Evolutionary conservation across 2,797 vertebrate species (phyloP), one percentile per base, ranked within the genome.

Genomic region (Apogon talboti): DNA sequence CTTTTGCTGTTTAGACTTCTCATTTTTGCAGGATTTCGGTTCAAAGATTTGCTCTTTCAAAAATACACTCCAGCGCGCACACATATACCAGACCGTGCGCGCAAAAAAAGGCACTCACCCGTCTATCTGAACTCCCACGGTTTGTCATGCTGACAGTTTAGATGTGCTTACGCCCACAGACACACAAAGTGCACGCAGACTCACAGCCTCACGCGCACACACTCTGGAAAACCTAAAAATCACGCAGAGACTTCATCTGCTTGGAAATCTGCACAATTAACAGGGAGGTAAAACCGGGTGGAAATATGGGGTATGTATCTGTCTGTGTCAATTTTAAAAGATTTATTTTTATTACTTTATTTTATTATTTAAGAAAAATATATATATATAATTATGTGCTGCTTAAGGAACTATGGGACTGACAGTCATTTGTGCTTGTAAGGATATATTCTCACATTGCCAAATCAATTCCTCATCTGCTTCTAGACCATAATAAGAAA

Each of bases 51-150:
- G 16, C 65, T 75, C 16, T 11, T 56, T 77, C 74, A 69, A 68
- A 81, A 58, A 66, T 71, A 65, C 35, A 59, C 66, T 52, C 62
- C 40, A 58, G 62, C 57, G 19, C 67, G 57, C 70, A 55, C 51
- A 63, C 54, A 59, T 33, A 45, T 6, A 69, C 49, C 57, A 60
- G 57, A 30, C 76, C 82, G 56, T 50, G 70, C 74, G 81, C 49
- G 53, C 80, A 75, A 81, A 86, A 86, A 83, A 86, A 84, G 85
- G 83, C 79, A 79, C 81, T 88, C 82, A 76, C 75, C 67, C 54
- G 71, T 90, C 89, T 84, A 71, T 89, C 89, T 89, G 80, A 72
- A 79, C 89, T 87, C 90, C 89, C 78, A 90, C 87, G 54, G 74
- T 52, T 80, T 88, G 75, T 83, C 82, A 88, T 68, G 77, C 85